These are phyloP conservation scores for Lepidochrysops patricia DNA, from an alignment of 2,888 invertebrate species.

Conservation along the genomic window DNA sequence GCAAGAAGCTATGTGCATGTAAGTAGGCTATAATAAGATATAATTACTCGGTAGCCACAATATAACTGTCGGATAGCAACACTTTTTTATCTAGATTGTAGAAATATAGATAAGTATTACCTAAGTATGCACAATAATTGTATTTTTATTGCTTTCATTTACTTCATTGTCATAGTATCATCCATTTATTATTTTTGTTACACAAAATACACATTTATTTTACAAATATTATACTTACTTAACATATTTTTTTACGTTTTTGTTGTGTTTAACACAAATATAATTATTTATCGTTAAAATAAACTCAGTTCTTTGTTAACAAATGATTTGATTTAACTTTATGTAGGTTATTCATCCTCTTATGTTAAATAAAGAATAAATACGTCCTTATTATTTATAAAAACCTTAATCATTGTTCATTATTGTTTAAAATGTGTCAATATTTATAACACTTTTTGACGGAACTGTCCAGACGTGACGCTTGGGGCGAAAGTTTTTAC, in stretches of 20 bases:
- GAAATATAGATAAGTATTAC: neutral
- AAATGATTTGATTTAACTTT: neutral
- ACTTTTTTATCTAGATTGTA: neutral
- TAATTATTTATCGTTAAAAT: neutral
- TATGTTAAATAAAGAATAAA: neutral
- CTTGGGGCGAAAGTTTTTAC: conserved; percentile 34
- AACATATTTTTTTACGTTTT: neutral
- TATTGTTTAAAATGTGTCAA: too few relatives aligned
- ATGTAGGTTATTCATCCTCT: neutral
- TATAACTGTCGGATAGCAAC: neutral
- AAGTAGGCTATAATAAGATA: neutral
- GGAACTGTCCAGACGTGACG: conserved; percentile 30
- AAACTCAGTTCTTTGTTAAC: neutral
- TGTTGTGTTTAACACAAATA: neutral
- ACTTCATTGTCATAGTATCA: neutral
- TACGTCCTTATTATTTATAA: too few relatives aligned
- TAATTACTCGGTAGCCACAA: neutral
- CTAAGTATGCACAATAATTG: neutral
- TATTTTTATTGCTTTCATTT: neutral
- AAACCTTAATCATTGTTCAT: too few relatives aligned
- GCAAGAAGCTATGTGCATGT: neutral
- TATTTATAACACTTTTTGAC: conserved; percentile 20
- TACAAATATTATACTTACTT: neutral
- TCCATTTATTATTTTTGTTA: neutral
- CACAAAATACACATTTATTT: neutral